These are phyloP conservation scores for Pitangus sulphuratus DNA, from an alignment of 2,797 vertebrate species.

Conservation along the genomic window DNA sequence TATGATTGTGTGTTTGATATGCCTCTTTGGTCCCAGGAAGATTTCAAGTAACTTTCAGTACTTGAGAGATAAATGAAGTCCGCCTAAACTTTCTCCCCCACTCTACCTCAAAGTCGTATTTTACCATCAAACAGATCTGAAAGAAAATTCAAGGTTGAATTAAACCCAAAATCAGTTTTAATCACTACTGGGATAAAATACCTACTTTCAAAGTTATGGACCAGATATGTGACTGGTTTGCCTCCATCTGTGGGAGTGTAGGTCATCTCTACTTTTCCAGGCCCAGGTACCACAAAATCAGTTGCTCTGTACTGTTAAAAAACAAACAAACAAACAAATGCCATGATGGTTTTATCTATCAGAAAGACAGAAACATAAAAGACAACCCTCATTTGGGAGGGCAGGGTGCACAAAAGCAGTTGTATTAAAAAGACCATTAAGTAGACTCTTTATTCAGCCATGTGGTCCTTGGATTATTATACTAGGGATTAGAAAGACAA, in stretches of 20 bases:
- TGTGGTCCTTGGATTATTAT: neutral
- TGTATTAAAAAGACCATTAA: neutral
- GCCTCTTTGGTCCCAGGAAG: neutral
- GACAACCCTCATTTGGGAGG: neutral
- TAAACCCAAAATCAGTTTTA: neutral
- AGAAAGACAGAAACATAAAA: neutral
- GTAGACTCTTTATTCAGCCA: neutral
- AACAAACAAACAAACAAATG: no score
- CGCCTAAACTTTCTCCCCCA: neutral
- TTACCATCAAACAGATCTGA: neutral
- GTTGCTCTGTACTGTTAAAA: conserved; percentile 92
- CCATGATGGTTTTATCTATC: neutral
- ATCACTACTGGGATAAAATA: neutral
- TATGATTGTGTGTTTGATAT: neutral
- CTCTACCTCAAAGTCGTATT: neutral
- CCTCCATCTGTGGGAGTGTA: conserved; percentile 85
- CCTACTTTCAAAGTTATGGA: conserved; percentile 92
- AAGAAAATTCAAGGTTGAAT: neutral
- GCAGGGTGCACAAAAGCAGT: neutral
- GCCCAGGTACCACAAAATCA: conserved; percentile 95
- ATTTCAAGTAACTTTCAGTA: neutral
- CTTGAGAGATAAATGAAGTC: neutral
- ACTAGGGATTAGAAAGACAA: neutral
- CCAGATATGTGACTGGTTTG: conserved; percentile 82
- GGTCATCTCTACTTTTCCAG: conserved; percentile 92